phyloP scores from a whole-genome alignment of 2,888 invertebrate genomes.

The Abscondita cerata region DNA sequence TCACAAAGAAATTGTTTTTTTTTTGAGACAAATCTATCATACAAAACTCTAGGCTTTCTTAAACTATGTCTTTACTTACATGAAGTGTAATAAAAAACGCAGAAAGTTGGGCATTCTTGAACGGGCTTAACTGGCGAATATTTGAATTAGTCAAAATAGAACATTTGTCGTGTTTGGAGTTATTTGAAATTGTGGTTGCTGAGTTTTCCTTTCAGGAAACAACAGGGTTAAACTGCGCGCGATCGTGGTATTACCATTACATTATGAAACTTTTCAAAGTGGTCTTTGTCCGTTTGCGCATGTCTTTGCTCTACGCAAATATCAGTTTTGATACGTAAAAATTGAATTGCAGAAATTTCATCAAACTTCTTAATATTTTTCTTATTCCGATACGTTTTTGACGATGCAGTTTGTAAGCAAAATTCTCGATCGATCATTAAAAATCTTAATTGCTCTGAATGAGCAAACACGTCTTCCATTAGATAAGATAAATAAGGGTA shows the following conservation, averaged over 20 bases:
- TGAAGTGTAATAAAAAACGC: conserved; percentile 4
- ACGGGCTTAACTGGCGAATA: too few relatives aligned
- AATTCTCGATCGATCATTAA: conserved; percentile 20
- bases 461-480: conserved; percentile 28
- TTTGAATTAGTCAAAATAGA: too few relatives aligned
- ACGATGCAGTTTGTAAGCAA: background rate
- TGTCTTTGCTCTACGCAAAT: conserved; percentile 29
- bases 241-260: conserved; percentile 36
- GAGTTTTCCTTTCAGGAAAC: conserved; percentile 33
- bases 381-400: background rate
- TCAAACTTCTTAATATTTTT: background rate
- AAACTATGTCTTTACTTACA: conserved; percentile 12
- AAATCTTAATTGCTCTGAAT: conserved; percentile 17
- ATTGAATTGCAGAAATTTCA: conserved; percentile 18
- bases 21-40: background rate
- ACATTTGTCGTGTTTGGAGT: background rate
- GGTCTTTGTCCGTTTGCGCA: conserved; percentile 34
- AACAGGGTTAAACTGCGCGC: conserved; percentile 40
- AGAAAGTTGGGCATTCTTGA: background rate
- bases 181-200: conserved; percentile 17
- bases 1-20: too few relatives aligned
- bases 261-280: conserved; percentile 41
- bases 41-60: too few relatives aligned
- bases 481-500: conserved; percentile 32
- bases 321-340: conserved; percentile 28